Evolutionary conservation across 2,888 invertebrate genomes (phyloP), one percentile per base, ranked within the genome.

Genomic region (Odontocerum albicorne): DNA sequence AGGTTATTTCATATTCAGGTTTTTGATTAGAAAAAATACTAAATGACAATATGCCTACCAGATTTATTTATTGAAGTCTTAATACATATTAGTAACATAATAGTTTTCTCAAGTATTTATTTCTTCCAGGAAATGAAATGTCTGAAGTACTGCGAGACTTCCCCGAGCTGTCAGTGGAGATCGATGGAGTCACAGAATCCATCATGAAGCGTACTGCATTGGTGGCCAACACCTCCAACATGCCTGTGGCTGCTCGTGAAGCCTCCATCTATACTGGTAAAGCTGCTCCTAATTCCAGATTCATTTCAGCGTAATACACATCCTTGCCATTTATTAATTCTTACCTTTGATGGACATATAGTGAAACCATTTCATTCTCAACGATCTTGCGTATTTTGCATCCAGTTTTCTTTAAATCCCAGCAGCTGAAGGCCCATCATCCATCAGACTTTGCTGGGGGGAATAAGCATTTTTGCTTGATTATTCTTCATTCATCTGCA

Each of bases 171-270:
- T 88, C 93, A 0, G 93, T 97, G 66, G 98, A 99, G 77, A 95
- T 99, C 66, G 95, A 96, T 12, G 99, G 99, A 7, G 85, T 86
- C 33, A 92, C 92, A 1, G 99, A 98, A 72, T 96, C 97, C 64
- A 99, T 99, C 77, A 99, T 99, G 99, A 98, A 97, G 81, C 90
- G 99, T 75, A 99, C 99, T 2, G 93, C 97, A 31, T 82, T 99
- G 57, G 99, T 99, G 15, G 99, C 99, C 68, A 99, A 99, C 79
- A 99, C 99, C 21, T 99, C 98, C 62, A 99, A 99, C 91, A 99
- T 99, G 99, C 99, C 99, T 70, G 99, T 99, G 61, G 99, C 99
- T 67, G 99, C 99, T 74, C 89, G 99, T 75, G 99, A 99, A 79
- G 99, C 99, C 59, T 99, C 98, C 71, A 99, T 99, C 73, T 99